phyloP scores from a whole-genome alignment of 2,888 invertebrate species.

The Drosophila limbata region DNA sequence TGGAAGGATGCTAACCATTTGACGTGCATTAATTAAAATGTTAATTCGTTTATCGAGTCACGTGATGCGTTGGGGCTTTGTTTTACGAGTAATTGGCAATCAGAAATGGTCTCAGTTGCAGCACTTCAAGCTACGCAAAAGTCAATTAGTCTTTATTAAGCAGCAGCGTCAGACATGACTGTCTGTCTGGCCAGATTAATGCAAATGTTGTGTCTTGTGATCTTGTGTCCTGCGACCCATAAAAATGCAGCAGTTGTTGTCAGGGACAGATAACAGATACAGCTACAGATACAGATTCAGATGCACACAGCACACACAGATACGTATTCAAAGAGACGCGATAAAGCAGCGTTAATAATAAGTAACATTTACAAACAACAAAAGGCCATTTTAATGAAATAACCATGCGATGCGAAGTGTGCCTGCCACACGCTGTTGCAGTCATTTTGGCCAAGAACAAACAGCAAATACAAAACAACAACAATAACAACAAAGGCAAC shows the following conservation, averaged over 20 bases:
- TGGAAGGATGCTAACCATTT: conserved; percentile 42
- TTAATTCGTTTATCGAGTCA: conserved; percentile 74
- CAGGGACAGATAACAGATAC: conserved; percentile 40
- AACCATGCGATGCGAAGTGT: conserved; percentile 71
- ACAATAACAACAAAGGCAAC: conserved; percentile 37
- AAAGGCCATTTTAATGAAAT: conserved; percentile 81
- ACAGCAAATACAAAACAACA: conserved; percentile 3
- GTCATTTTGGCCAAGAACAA: conserved; percentile 40
- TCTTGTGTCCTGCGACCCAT: conserved; percentile 51
- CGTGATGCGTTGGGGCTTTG: conserved; percentile 51
- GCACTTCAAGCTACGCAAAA: conserved; percentile 57
- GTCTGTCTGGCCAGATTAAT: conserved; percentile 60
- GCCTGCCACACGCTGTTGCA: conserved; percentile 65
- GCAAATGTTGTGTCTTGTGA: conserved; percentile 73
- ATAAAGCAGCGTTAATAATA: conserved; percentile 78
- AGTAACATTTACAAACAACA: conserved; percentile 81
- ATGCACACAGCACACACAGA: conserved; percentile 25
- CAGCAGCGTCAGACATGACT: conserved; percentile 36
- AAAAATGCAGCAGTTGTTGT: conserved; percentile 68
- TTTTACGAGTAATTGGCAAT: conserved; percentile 67
- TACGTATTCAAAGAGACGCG: conserved; percentile 52
- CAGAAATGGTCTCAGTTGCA: conserved; percentile 47
- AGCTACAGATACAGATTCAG: conserved; percentile 32
- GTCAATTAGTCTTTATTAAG: conserved; percentile 80
- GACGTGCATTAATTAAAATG: conserved; percentile 75